These are phyloP conservation scores for Zoanthus sociatus DNA, from an alignment of 92 coral and sea anemone species.

Conservation along the genomic window DNA sequence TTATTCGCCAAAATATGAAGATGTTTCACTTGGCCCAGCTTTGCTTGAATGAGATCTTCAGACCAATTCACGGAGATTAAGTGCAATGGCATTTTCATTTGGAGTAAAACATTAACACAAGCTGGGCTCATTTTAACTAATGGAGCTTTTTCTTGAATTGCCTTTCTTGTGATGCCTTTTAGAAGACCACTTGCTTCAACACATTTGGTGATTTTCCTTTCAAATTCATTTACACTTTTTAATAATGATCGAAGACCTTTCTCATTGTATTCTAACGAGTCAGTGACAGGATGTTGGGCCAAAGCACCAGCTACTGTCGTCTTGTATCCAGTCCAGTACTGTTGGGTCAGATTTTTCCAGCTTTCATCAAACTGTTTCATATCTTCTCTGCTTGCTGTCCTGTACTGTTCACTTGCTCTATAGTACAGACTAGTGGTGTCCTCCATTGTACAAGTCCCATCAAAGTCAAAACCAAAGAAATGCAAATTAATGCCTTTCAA, in stretches of 20 bases:
- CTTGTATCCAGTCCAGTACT: conserved; percentile 65
- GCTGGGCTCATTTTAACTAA: conserved; percentile 79
- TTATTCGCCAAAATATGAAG: conserved; percentile 76
- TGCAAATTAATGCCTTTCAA: conserved; percentile 73
- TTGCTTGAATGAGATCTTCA: conserved; percentile 80
- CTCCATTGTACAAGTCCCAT: conserved; percentile 88
- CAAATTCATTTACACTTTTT: conserved; percentile 65
- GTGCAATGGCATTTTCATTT: conserved; percentile 79
- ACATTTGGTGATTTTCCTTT: conserved; percentile 62
- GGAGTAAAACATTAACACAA: conserved; percentile 76
- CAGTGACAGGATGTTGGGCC: conserved; percentile 34
- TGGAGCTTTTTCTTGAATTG: conserved; percentile 67
- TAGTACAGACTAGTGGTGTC: conserved; percentile 85
- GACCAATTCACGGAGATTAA: conserved; percentile 94
- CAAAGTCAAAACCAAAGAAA: conserved; percentile 94
- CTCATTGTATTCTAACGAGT: conserved; percentile 57
- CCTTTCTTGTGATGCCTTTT: conserved; percentile 78
- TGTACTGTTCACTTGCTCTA: conserved; percentile 87
- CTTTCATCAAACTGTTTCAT: conserved; percentile 67
- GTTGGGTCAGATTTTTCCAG: conserved; percentile 76
- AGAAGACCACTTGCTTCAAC: conserved; percentile 86
- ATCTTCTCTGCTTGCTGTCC: conserved; percentile 54
- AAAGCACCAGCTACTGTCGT: conserved; percentile 62
- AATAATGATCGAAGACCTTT: conserved; percentile 76
- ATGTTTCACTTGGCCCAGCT: conserved; percentile 75